A percentile compares a stretch with the other conserved stretches of the same genome.
These are phyloP conservation scores for Zoanthus solanderi DNA, from an alignment of 92 coral and sea anemone genomes.

Conservation along the genomic window DNA sequence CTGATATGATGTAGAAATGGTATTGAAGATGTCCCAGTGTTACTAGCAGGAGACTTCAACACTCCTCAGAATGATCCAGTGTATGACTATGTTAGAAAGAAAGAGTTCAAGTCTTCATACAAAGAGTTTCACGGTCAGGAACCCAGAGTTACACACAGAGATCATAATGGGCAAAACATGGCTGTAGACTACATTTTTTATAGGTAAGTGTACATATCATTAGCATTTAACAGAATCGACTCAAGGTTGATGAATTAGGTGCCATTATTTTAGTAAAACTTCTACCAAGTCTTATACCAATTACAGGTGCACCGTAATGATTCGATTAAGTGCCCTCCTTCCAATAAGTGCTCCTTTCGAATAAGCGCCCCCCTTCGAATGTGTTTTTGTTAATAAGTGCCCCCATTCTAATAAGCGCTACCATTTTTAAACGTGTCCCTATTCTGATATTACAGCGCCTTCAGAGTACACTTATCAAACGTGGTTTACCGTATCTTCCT, in stretches of 20 bases:
- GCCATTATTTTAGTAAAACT: no score
- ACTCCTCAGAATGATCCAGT: conserved; percentile 87
- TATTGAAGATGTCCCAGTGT: conserved; percentile 73
- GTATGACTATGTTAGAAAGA: conserved; percentile 73
- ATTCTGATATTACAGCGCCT: no score
- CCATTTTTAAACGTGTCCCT: no score
- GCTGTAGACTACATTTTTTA: conserved; percentile 95
- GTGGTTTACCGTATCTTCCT: no score
- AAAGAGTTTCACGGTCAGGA: conserved; percentile 87
- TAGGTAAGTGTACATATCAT: conserved; percentile 60
- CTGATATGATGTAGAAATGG: conserved; percentile 55
- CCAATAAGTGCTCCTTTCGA: no score
- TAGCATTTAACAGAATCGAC: neutral
- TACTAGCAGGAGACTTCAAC: conserved; percentile 94
- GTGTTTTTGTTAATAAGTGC: no score
- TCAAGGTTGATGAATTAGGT: neutral
- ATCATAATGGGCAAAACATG: conserved; percentile 81
- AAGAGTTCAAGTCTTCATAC: conserved; percentile 84
- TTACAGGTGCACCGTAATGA: no score
- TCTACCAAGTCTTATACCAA: no score
- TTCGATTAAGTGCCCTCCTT: no score
- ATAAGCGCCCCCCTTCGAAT: no score
- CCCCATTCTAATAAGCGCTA: no score
- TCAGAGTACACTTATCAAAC: no score
- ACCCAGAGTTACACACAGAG: conserved; percentile 89